These are phyloP conservation scores for Lydus trimaculatus DNA, from an alignment of 2,888 invertebrate species.

Conservation along the genomic window DNA sequence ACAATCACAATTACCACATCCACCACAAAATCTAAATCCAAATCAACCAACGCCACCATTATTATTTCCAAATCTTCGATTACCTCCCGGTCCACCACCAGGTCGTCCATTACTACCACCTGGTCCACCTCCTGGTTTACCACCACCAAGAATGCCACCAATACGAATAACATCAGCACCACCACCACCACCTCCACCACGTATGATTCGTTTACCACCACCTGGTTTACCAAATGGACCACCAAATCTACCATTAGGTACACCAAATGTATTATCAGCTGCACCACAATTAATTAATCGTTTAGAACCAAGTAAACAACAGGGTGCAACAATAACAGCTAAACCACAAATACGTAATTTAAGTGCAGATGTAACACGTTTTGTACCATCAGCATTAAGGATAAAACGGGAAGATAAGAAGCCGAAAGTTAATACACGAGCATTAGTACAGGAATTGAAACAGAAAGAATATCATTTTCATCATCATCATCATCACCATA, in stretches of 20 bases:
- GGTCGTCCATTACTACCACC: conserved; percentile 62
- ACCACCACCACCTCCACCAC: conserved; percentile 60
- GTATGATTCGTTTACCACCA: conserved; percentile 54
- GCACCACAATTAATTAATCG: conserved; percentile 80
- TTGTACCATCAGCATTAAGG: conserved; percentile 91
- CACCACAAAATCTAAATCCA: conserved; percentile 27
- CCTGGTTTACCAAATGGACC: conserved; percentile 28
- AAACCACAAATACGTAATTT: conserved; percentile 96
- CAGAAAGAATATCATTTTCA: conserved; percentile 61
- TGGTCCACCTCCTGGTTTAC: conserved; percentile 65
- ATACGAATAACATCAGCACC: conserved; percentile 64
- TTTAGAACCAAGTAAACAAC: conserved; percentile 63
- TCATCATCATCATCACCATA: conserved; percentile 51
- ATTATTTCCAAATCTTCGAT: conserved; percentile 51
- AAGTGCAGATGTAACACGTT: conserved; percentile 93
- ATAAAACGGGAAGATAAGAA: conserved; percentile 88
- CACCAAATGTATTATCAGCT: conserved; percentile 79
- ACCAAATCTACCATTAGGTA: conserved; percentile 52
- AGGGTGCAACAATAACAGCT: conserved; percentile 85
- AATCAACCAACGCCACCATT: conserved; percentile 63
- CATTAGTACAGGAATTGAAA: conserved; percentile 64
- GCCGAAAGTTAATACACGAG: conserved; percentile 64
- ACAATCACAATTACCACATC: conserved; percentile 44
- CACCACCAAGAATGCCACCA: conserved; percentile 67
- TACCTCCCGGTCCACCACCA: conserved; percentile 65